Conservation (phyloP, 2,113 vertebrate genomes). For the Spilogale gracilis region DNA sequence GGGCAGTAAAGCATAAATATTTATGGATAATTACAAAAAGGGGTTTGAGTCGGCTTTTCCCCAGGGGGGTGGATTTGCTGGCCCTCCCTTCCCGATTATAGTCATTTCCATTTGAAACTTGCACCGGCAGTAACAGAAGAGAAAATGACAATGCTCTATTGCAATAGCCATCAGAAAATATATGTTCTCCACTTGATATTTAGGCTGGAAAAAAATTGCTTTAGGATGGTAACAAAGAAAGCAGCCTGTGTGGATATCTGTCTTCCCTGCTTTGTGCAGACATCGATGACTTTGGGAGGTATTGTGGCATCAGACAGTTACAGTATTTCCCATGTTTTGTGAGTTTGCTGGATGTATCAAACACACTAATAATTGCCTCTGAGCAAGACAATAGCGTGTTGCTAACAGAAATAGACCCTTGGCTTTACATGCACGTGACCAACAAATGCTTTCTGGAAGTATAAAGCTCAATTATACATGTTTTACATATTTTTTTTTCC, state of each 20-base stretch:
- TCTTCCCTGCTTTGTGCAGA: slow-evolving; percentile 41
- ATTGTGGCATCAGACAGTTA: not conserved
- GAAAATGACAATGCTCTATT: slow-evolving; percentile 59
- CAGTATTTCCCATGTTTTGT: not conserved
- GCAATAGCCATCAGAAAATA: slow-evolving; percentile 54
- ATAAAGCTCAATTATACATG: not conserved
- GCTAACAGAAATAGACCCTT: not conserved
- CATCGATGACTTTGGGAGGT: slow-evolving; percentile 66
- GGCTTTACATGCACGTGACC: not conserved
- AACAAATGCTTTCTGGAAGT: not conserved
- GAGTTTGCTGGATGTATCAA: not conserved
- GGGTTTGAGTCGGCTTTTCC: slow-evolving; percentile 44
- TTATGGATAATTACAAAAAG: slow-evolving; percentile 62
- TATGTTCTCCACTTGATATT: slow-evolving; percentile 63
- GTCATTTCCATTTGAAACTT: slow-evolving; percentile 73
- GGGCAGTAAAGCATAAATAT: slow-evolving; percentile 68
- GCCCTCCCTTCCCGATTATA: slow-evolving; percentile 57
- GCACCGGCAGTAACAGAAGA: slow-evolving; percentile 32
- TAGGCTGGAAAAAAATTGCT: slow-evolving; percentile 76
- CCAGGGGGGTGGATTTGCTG: slow-evolving; percentile 16
- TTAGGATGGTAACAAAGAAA: slow-evolving; percentile 74
- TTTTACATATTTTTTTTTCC: not conserved
- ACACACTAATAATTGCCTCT: slow-evolving; percentile 13
- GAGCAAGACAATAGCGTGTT: not conserved
- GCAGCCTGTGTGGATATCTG: slow-evolving; percentile 60